Base-by-base conservation (phyloP, 2,797 vertebrate genomes). In the Acipenser transmontanus region DNA sequence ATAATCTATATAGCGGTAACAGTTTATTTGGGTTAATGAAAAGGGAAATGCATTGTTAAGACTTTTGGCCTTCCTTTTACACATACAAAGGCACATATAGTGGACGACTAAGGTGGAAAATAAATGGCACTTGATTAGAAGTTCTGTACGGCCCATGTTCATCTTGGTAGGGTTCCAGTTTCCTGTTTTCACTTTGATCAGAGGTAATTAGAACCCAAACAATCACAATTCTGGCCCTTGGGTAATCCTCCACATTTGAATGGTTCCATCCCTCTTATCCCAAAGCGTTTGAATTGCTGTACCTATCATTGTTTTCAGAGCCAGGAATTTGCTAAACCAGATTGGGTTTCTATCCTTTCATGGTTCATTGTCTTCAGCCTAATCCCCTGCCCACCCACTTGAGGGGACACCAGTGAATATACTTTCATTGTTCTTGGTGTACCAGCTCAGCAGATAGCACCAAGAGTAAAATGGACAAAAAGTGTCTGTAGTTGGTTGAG, bases 131-230 rank as follows among this genome's bases (percentile, higher is more conserved):
- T 72, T 81, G 76, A 82, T 69, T 77, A 68, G 69, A 75, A 81
- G 81, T 82, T 77, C 72, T 82, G 64, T 59, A 70, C 60, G 47
- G 62, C 71, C 67, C 64, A 50, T 67, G 66, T 66, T 70, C 57
- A 67, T 65, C 66, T 50, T 49, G 13, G 60, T 17, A 74, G 69
- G 72, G 78, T 71, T 85, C 75, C 78, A 80, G 1, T 84, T 86
- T 83, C 82, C 75, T 74, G 74, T 80, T 80, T 75, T 72, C 70
- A 71, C 80, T 88, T 86, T 87, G 83, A 86, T 84, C 81, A 74
- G 72, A 66, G 72, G 77, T 78, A 86, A 83, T 83, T 82, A 82
- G 69, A 81, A 82, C 72, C 75, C 76, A 78, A 80, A 84, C 79
- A 81, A 82, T 75, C 74, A 84, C 71, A 79, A 78, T 80, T 78